These are phyloP conservation scores for Trissolcus basalis DNA, from an alignment of 1,140 invertebrate species.

Conservation along the genomic window DNA sequence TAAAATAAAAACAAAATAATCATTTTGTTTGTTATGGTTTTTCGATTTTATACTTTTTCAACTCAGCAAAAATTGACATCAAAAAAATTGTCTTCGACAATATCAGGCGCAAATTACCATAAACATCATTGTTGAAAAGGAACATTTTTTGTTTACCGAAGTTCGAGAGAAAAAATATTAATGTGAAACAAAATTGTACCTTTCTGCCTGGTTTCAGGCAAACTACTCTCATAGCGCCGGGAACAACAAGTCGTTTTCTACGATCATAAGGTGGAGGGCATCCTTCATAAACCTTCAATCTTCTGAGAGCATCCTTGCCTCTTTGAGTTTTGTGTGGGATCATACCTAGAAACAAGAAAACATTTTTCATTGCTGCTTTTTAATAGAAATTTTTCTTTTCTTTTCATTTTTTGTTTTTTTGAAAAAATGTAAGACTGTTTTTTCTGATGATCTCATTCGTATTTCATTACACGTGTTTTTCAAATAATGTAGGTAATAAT, in stretches of 20 bases:
- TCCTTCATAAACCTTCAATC: slow-evolving; percentile 97
- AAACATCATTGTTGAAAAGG: slow-evolving; percentile 73
- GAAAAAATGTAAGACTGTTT: too few species aligned
- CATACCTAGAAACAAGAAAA: slow-evolving; percentile 94
- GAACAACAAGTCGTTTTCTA: slow-evolving; percentile 95
- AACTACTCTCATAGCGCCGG: slow-evolving; percentile 94
- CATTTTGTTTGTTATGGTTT: too few species aligned
- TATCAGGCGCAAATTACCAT: slow-evolving; percentile 81
- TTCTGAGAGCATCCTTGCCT: slow-evolving; percentile 93
- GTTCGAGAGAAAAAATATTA: slow-evolving; percentile 7
- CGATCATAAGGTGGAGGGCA: slow-evolving; percentile 96
- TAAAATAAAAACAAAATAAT: too few species aligned
- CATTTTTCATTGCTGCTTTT: too few species aligned
- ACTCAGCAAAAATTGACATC: slow-evolving; percentile 69
- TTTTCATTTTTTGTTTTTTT: too few species aligned
- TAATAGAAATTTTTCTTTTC: too few species aligned
- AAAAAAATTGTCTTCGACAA: slow-evolving; percentile 60
- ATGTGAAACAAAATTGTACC: slow-evolving; percentile 74
- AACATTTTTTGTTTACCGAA: background rate
- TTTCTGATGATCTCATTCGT: slow-evolving; percentile 58
- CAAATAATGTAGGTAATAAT: slow-evolving; percentile 80
- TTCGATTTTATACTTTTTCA: background rate
- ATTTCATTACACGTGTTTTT: slow-evolving; percentile 66
- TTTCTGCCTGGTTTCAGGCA: slow-evolving; percentile 96
- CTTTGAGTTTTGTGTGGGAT: slow-evolving; percentile 97